Conservation (phyloP, 2,888 invertebrate species). For the Drosophila neonasuta region DNA sequence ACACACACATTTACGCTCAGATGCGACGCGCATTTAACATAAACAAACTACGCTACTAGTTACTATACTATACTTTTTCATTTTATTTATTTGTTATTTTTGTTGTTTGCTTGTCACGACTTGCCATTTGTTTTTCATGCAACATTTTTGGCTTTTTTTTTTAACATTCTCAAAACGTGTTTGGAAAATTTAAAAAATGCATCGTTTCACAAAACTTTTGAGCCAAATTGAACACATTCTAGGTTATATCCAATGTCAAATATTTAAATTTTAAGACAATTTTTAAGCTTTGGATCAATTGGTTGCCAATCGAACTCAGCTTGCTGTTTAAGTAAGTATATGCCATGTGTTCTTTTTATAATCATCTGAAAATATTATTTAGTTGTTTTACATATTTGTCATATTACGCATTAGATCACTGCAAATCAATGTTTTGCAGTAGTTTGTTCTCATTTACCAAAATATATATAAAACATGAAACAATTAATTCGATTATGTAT, state of each 20-base stretch:
- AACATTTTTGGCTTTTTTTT: constrained; percentile 25
- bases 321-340: no score
- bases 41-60: constrained; percentile 61
- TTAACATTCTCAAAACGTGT: constrained; percentile 50
- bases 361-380: no score
- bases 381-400: no score
- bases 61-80: constrained; percentile 13
- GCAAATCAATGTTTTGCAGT: no score
- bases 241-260: not conserved
- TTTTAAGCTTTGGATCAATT: no score
- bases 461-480: no score
- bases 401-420: no score
- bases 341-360: no score
- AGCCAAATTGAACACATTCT: not conserved
- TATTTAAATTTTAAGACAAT: not conserved
- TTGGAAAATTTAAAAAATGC: constrained; percentile 62
- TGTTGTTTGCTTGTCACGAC: constrained; percentile 32
- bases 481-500: no score
- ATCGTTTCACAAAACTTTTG: constrained; percentile 3
- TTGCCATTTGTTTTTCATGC: constrained; percentile 43
- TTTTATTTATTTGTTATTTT: constrained; percentile 6
- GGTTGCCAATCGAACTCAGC: no score
- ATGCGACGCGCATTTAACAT: constrained; percentile 55
- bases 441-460: no score
- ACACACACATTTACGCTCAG: constrained; percentile 29